Evolutionary conservation across 1,140 invertebrate genomes (phyloP), one percentile per base, ranked within the genome.

Genomic region (Pseudomyrmex sp.): DNA sequence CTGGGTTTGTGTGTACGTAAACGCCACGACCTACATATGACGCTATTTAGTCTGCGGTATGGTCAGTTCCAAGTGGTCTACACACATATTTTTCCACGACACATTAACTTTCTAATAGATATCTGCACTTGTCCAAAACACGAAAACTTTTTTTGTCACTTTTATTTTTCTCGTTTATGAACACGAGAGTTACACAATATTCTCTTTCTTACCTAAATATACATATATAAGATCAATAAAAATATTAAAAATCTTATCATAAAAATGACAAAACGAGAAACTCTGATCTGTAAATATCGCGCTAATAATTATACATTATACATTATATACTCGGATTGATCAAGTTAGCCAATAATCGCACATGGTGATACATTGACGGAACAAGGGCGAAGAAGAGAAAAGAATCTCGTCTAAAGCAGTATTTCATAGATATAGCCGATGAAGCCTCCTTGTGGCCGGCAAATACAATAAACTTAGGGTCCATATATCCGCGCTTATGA

Each of bases 391-490:
- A 86, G 75, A 69, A 84, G 74, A 82, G 82, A 76, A 89, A 88
- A 85, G 79, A 85, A 91, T 90, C 85, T 79, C 90, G 89, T 91
- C 85, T 80, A 90, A 90, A 83, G 85, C 87, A 75, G 85, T 94
- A 93, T 91, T 91, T 94, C 90, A 93, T 76, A 75, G 88, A 90
- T 94, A 94, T 93, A 92, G 93, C 90, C 93, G 92, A 93, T 93
- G 92, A 91, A 93, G 91, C 89, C 89, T 93, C 90, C 92, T 94
- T 94, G 93, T 93, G 91, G 91, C 90, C 91, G 68, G 91, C 89
- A 93, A 93, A 94, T 94, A 94, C 94, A 94, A 94, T 94, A 94
- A 93, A 94, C 90, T 92, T 87, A 69, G 88, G 91, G 91, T 93
- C 90, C 91, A 92, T 93, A 93, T 94, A 93, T 93, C 90, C 88